phyloP scores from a whole-genome alignment of 2,888 invertebrate species.

The Folsomia manolachei region DNA sequence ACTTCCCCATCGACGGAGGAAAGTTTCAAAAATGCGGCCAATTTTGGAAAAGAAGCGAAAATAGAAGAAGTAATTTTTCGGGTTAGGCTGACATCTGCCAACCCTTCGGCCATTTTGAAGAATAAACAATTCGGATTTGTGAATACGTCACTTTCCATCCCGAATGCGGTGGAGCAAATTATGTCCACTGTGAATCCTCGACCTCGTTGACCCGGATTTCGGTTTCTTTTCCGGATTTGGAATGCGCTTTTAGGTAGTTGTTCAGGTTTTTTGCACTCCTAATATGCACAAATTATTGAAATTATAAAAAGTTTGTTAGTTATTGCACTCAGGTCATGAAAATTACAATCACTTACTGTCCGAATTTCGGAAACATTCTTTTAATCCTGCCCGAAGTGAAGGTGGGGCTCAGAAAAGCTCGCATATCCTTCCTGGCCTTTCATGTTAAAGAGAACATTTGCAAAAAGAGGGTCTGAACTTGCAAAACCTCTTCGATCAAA shows the following conservation, averaged over 20 bases:
- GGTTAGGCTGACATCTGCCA: neutral
- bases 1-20: neutral
- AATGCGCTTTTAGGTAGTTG: neutral
- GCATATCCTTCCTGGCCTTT: constrained; percentile 21
- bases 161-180: neutral
- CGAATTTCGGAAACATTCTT: constrained; percentile 18
- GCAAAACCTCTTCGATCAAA: neutral
- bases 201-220: neutral
- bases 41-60: neutral
- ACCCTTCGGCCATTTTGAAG: neutral
- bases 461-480: neutral
- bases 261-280: neutral
- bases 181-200: neutral
- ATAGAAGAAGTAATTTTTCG: neutral
- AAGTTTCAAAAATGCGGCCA: neutral
- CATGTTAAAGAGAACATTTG: constrained; percentile 2
- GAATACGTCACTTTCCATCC: neutral
- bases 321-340: neutral
- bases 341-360: neutral
- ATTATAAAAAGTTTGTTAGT: neutral
- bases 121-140: neutral
- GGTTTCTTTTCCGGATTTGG: neutral
- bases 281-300: neutral
- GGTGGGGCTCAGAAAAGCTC: constrained; percentile 21
- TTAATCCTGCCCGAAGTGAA: constrained; percentile 31